Evolutionary conservation across 2,888 invertebrate species (phyloP).

Genomic region (Petrophora chlorosata): DNA sequence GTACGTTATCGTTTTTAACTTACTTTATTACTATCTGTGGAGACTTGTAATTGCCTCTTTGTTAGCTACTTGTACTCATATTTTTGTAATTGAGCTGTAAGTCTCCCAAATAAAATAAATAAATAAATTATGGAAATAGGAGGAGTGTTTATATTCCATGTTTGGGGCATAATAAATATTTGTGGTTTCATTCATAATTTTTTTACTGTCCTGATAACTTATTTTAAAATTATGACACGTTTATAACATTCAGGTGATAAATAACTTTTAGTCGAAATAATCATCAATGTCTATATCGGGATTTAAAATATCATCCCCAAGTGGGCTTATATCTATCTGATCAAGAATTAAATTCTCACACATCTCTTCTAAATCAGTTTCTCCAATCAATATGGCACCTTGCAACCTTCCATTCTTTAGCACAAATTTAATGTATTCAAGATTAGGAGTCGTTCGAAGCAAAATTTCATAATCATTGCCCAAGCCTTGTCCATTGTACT

Average conservation of each 20-base stretch:
- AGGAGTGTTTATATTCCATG: too few species aligned
- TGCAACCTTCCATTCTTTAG: slow-evolving; percentile 92
- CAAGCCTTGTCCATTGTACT: slow-evolving; percentile 96
- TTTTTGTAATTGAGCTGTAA: too few species aligned
- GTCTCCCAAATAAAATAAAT: too few species aligned
- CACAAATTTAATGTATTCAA: slow-evolving; percentile 94
- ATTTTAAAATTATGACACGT: too few species aligned
- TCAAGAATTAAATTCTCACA: slow-evolving; percentile 99
- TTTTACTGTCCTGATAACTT: too few species aligned
- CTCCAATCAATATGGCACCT: slow-evolving; percentile 97
- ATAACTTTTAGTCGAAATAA: slow-evolving; percentile 93
- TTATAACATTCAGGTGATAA: neutral
- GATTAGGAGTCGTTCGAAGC: slow-evolving; percentile 90
- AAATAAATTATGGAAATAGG: too few species aligned
- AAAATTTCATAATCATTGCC: slow-evolving; percentile 92
- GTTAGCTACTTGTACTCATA: too few species aligned
- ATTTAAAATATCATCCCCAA: slow-evolving; percentile 96
- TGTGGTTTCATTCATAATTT: too few species aligned
- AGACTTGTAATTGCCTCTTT: too few species aligned
- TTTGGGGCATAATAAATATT: too few species aligned
- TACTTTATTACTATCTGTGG: too few species aligned
- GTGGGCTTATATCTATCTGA: slow-evolving; percentile 93
- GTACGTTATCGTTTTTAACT: too few species aligned
- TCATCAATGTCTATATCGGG: slow-evolving; percentile 99
- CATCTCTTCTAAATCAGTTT: slow-evolving; percentile 98